A percentile compares a stretch with the other conserved stretches of the same genome.
phyloP scores from a whole-genome alignment of 1,140 invertebrate genomes.

The Ceratina australensis region DNA sequence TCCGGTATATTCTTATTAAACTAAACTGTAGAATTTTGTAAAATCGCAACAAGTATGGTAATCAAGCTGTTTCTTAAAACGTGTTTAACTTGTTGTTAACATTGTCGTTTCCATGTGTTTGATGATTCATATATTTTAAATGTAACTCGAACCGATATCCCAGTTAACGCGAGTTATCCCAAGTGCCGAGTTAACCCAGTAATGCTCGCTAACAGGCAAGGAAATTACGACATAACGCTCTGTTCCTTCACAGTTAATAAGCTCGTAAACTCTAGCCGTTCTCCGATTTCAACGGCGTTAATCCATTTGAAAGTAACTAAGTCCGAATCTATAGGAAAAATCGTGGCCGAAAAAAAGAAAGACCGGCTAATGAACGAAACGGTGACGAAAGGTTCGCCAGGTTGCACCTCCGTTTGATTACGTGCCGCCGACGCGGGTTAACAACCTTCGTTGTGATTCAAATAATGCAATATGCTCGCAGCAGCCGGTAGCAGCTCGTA shows the following conservation, averaged over 20 bases:
- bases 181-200: too few species aligned
- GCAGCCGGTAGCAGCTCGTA: conserved; percentile 7
- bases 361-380: neutral
- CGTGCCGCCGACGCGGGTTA: conserved; percentile 9
- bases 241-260: neutral
- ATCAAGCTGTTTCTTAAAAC: too few species aligned
- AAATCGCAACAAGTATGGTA: too few species aligned
- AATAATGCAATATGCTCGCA: conserved; percentile 3
- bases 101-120: too few species aligned
- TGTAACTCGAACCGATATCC: too few species aligned
- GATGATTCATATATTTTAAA: too few species aligned
- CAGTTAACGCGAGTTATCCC: too few species aligned
- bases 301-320: neutral
- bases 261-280: neutral
- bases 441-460: conserved; percentile 34
- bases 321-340: neutral
- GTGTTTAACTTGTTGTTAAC: too few species aligned
- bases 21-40: too few species aligned
- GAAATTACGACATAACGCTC: neutral
- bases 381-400: conserved; percentile 19
- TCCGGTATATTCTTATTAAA: too few species aligned
- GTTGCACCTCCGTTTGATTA: conserved; percentile 24
- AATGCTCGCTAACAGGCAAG: neutral
- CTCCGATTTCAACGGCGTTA: neutral
- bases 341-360: neutral